A percentile compares a stretch with the other conserved stretches of the same genome.
These are phyloP conservation scores for Hyles vespertilio DNA, from an alignment of 1,140 invertebrate genomes.

Conservation along the genomic window DNA sequence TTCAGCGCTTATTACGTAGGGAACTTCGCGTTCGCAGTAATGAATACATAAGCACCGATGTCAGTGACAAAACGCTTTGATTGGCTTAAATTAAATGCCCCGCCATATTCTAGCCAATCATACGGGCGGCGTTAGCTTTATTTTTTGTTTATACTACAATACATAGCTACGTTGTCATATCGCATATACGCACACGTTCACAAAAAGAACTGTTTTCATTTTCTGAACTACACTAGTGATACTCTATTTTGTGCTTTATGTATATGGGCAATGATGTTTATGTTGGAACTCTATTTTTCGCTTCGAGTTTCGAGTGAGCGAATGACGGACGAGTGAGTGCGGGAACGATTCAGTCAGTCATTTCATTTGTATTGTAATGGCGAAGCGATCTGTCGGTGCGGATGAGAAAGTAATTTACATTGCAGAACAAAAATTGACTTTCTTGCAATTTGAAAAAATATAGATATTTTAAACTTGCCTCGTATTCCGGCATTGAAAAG, in stretches of 20 bases:
- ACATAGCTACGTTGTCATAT: slow-evolving; percentile 54
- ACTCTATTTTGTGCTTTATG: slow-evolving; percentile 31
- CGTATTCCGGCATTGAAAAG: slow-evolving; percentile 1
- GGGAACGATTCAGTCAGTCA: slow-evolving; percentile 11
- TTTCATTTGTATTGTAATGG: slow-evolving; percentile 24
- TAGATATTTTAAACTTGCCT: no score
- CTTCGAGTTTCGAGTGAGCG: slow-evolving; percentile 5
- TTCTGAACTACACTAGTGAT: slow-evolving; percentile 10
- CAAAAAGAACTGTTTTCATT: slow-evolving; percentile 32
- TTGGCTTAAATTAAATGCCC: slow-evolving; percentile 60
- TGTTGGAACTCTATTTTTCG: slow-evolving; percentile 10
- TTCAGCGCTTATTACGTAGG: slow-evolving; percentile 74
- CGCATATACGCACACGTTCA: slow-evolving; percentile 45
- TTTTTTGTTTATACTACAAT: slow-evolving; percentile 69
- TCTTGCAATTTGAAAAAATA: background rate
- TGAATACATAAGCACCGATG: slow-evolving; percentile 55
- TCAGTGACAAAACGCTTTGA: slow-evolving; percentile 44
- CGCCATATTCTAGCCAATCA: slow-evolving; percentile 56
- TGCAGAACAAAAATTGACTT: slow-evolving; percentile 2
- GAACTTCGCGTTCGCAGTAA: slow-evolving; percentile 61
- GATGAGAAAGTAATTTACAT: slow-evolving; percentile 16
- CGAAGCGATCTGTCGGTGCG: slow-evolving; percentile 25
- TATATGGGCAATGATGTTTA: slow-evolving; percentile 3
- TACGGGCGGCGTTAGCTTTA: slow-evolving; percentile 51
- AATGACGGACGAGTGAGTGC: slow-evolving; percentile 19